These are phyloP conservation scores for Bhutanitis thaidina DNA, from an alignment of 2,888 invertebrate genomes.

Conservation along the genomic window DNA sequence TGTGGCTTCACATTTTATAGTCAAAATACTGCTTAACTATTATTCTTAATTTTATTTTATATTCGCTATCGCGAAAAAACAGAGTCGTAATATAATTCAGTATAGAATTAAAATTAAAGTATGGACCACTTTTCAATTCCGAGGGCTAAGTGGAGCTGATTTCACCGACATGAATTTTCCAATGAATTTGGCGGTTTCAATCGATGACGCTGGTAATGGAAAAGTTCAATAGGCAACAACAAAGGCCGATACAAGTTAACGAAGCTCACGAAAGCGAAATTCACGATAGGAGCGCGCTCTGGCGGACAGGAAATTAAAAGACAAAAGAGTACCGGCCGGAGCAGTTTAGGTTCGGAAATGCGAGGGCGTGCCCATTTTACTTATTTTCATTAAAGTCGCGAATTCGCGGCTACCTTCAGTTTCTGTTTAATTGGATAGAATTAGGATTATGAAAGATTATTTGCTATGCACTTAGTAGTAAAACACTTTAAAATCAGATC, in stretches of 20 bases:
- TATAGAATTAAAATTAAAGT: background rate
- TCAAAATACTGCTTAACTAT: too few relatives aligned
- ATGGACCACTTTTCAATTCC: background rate
- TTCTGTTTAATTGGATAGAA: constrained; percentile 39
- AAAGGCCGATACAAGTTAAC: constrained; percentile 75
- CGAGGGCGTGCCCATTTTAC: constrained; percentile 54
- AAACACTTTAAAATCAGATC: too few relatives aligned
- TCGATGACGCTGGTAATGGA: constrained; percentile 72
- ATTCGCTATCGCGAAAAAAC: too few relatives aligned
- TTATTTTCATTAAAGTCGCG: constrained; percentile 48
- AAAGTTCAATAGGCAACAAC: constrained; percentile 77
- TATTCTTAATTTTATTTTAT: too few relatives aligned
- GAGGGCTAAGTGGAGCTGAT: background rate
- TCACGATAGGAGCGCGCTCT: constrained; percentile 66
- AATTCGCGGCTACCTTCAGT: constrained; percentile 49
- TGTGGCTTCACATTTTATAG: too few relatives aligned
- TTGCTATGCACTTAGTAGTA: background rate
- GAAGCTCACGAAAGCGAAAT: constrained; percentile 75
- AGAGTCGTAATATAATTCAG: background rate
- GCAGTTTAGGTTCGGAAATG: constrained; percentile 71
- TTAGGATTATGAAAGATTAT: constrained; percentile 11
- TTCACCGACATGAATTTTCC: constrained; percentile 60
- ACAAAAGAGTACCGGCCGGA: constrained; percentile 72
- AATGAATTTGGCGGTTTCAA: constrained; percentile 71
- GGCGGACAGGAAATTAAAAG: constrained; percentile 77